phyloP scores from a whole-genome alignment of 1,140 invertebrate genomes.

The Riptortus pedestris region DNA sequence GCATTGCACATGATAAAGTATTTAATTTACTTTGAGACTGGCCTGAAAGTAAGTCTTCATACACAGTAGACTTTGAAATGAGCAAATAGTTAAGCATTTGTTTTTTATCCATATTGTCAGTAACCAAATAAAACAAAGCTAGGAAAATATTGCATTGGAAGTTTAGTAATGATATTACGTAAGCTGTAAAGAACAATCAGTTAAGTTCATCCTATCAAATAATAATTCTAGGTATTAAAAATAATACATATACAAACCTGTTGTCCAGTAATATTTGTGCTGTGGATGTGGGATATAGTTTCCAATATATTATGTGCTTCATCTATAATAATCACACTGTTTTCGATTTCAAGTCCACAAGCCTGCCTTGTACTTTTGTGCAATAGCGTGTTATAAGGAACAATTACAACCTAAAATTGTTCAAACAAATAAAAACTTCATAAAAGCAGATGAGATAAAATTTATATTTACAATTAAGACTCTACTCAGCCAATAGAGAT shows the following conservation, averaged over 20 bases:
- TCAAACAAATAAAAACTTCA: no score
- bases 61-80: no score
- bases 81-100: no score
- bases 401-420: slow-evolving; percentile 53
- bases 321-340: slow-evolving; percentile 85
- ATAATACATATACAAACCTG: slow-evolving; percentile 46
- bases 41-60: no score
- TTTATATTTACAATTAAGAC: no score
- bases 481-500: no score
- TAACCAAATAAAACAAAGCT: background rate
- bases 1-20: no score
- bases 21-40: no score
- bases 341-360: slow-evolving; percentile 69
- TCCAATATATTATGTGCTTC: slow-evolving; percentile 96
- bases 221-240: slow-evolving; percentile 1
- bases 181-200: no score
- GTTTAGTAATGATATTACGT: no score
- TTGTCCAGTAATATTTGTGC: slow-evolving; percentile 53
- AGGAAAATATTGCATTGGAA: background rate
- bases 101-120: no score
- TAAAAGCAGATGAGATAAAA: background rate
- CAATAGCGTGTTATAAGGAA: slow-evolving; percentile 81
- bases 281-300: slow-evolving; percentile 78
- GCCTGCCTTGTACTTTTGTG: slow-evolving; percentile 76
- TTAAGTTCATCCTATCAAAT: no score